These are phyloP conservation scores for Heliconius nattereri DNA, from an alignment of 1,140 invertebrate species.

Conservation along the genomic window DNA sequence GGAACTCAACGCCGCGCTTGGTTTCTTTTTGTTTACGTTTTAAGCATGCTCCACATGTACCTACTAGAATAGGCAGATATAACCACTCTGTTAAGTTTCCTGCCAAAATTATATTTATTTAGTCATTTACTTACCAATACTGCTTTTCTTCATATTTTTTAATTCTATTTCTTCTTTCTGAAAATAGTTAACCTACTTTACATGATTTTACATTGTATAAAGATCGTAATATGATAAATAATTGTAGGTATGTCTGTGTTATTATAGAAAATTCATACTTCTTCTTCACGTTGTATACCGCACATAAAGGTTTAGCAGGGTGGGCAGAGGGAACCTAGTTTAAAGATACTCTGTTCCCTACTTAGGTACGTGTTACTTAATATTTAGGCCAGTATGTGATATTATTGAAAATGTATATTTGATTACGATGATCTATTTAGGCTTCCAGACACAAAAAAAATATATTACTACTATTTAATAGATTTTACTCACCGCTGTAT, in stretches of 20 bases:
- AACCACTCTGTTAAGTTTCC: no score
- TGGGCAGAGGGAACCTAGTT: no score
- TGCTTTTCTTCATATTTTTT: constrained; percentile 36
- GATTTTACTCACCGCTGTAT: background rate
- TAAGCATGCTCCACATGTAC: background rate
- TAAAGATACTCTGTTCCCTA: no score
- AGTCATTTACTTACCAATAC: constrained; percentile 37
- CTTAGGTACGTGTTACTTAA: no score
- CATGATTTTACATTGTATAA: background rate
- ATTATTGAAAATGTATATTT: no score
- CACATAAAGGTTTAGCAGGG: no score
- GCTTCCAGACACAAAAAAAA: no score
- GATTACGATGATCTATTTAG: no score
- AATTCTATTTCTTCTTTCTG: constrained; percentile 16
- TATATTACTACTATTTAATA: no score
- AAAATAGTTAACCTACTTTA: background rate
- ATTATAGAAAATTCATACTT: background rate
- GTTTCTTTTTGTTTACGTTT: background rate
- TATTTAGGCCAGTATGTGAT: no score
- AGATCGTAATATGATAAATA: background rate
- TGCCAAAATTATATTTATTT: no score
- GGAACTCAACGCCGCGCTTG: background rate
- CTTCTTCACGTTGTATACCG: no score
- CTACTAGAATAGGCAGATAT: background rate
- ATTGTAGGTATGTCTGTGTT: background rate